Conservation (phyloP, 2,888 invertebrate species). For the Chloroclystis v-ata region DNA sequence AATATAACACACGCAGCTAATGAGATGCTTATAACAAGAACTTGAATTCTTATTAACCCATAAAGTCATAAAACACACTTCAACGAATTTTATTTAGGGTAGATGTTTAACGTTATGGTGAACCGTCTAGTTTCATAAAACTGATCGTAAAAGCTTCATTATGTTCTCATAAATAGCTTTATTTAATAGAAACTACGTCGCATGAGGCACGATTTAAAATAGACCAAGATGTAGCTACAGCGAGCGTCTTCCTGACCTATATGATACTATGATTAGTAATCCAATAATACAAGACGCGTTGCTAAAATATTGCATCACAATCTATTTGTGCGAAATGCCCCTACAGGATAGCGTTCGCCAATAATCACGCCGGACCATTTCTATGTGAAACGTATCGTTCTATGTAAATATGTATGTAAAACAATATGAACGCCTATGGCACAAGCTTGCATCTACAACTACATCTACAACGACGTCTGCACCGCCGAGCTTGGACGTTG, state of each 20-base stretch:
- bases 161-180: constrained; percentile 1
- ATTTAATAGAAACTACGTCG: background rate
- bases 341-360: constrained; percentile 31
- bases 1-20: background rate
- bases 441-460: too few species aligned
- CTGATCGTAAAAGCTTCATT: background rate
- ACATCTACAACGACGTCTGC: too few species aligned
- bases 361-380: too few species aligned
- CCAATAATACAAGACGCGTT: constrained; percentile 37
- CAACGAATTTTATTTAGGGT: background rate
- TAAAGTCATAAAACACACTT: background rate
- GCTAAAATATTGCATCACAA: constrained; percentile 53
- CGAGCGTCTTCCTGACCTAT: constrained; percentile 19
- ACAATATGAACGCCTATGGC: too few species aligned
- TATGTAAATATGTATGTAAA: too few species aligned
- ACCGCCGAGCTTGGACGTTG: too few species aligned
- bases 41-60: background rate
- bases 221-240: constrained; percentile 7
- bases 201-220: constrained; percentile 11
- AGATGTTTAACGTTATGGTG: background rate
- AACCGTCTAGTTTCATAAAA: background rate
- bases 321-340: constrained; percentile 57
- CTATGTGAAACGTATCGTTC: too few species aligned
- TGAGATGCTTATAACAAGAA: constrained; percentile 7
- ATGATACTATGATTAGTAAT: constrained; percentile 32